Conservation (phyloP, 2,797 vertebrate genomes). For the Erethizon dorsatum region DNA sequence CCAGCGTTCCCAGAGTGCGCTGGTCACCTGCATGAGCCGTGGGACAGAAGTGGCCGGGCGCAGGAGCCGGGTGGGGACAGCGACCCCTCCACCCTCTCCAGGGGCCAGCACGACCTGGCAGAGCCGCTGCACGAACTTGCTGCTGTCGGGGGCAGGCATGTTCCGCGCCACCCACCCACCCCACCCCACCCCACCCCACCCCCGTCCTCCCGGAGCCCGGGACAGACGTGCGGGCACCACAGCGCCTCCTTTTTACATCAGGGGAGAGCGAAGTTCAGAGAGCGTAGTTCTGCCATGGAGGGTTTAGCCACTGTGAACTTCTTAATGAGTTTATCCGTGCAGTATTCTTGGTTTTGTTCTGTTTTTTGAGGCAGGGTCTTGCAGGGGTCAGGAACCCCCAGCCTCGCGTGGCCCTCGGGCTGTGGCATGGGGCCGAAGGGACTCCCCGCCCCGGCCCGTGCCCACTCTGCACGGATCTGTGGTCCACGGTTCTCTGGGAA, state of each 20-base stretch:
- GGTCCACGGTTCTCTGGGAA: background rate
- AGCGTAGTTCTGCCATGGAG: background rate
- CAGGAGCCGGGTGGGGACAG: background rate
- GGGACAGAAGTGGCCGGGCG: background rate
- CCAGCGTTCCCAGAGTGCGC: conserved; percentile 36
- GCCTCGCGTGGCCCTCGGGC: background rate
- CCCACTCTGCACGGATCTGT: too few relatives aligned
- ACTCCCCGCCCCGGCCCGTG: too few relatives aligned
- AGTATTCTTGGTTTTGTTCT: background rate
- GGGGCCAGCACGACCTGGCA: too few relatives aligned
- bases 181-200: too few relatives aligned
- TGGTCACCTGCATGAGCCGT: conserved; percentile 30
- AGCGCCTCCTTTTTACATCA: background rate
- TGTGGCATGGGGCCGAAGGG: background rate
- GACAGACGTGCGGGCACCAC: too few relatives aligned
- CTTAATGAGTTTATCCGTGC: background rate
- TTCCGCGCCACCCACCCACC: too few relatives aligned
- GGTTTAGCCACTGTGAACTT: background rate
- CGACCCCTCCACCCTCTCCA: background rate
- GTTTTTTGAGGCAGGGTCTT: background rate
- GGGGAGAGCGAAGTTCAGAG: conserved; percentile 34
- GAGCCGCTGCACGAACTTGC: too few relatives aligned
- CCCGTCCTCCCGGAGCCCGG: too few relatives aligned
- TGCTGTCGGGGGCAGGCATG: too few relatives aligned
- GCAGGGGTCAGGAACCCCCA: too few relatives aligned